Conservation (phyloP, 2,888 invertebrate species). For the Coecobrya sp. region DNA sequence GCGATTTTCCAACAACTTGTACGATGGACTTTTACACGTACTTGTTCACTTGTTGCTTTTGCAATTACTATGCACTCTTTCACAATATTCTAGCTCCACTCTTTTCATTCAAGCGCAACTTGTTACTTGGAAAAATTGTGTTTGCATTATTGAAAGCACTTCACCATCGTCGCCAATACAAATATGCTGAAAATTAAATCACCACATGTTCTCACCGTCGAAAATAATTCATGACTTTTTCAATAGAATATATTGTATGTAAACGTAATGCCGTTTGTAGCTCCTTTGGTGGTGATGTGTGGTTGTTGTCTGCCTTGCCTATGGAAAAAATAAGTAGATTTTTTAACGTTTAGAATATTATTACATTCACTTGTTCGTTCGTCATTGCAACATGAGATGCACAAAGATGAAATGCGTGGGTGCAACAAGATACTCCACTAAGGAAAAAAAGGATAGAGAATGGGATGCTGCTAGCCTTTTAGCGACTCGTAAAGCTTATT, state of each 20-base stretch:
- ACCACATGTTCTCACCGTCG: conserved; percentile 68
- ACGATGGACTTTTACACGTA: background rate
- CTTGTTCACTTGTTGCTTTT: background rate
- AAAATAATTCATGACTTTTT: conserved; percentile 60
- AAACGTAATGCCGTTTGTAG: no score
- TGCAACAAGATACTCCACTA: conserved; percentile 63
- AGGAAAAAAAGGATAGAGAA: conserved; percentile 57
- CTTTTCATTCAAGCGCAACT: background rate
- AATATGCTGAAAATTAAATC: conserved; percentile 53
- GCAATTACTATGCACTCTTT: no score
- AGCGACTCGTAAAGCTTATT: background rate
- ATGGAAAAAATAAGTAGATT: conserved; percentile 17
- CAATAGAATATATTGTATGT: background rate
- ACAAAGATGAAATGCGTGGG: conserved; percentile 73
- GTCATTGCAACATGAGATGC: conserved; percentile 63
- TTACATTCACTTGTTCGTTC: conserved; percentile 38
- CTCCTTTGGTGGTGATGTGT: background rate
- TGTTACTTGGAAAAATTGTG: background rate
- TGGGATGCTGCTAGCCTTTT: conserved; percentile 6
- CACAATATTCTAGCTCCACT: background rate
- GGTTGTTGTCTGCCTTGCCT: conserved; percentile 40
- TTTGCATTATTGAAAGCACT: conserved; percentile 18
- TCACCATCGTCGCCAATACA: background rate
- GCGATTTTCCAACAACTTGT: background rate
- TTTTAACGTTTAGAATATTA: background rate